Percentiles rank a stretch among this genome's conserved stretches.
phyloP scores from a whole-genome alignment of 2,797 vertebrate genomes.

The Etheostoma perlongum region DNA sequence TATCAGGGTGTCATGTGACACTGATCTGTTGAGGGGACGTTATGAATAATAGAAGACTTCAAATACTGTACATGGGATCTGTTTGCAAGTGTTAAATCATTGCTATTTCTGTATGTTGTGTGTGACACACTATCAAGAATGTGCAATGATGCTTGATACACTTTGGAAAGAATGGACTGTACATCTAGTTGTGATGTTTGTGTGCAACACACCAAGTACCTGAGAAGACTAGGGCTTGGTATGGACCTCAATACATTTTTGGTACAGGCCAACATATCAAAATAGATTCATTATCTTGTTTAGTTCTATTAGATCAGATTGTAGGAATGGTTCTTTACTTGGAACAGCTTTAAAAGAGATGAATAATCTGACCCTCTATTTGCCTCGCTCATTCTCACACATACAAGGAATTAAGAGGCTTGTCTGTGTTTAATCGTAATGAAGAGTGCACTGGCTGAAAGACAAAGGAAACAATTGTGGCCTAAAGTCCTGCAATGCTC shows the following conservation, averaged over 20 bases:
- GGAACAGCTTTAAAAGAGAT: slow-evolving; percentile 1
- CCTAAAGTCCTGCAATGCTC: slow-evolving; percentile 23
- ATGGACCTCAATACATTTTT: background rate
- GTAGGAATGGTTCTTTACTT: background rate
- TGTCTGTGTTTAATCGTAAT: slow-evolving; percentile 27
- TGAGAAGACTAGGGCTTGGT: background rate
- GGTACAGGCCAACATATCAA: background rate
- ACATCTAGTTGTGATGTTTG: background rate
- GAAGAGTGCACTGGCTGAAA: slow-evolving; percentile 39
- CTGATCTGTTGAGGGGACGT: slow-evolving; percentile 14
- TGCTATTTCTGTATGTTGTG: background rate
- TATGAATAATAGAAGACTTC: slow-evolving; percentile 18
- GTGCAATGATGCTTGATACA: background rate
- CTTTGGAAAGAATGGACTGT: background rate
- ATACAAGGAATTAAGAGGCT: slow-evolving; percentile 41
- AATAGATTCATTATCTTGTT: background rate
- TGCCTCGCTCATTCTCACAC: slow-evolving; percentile 29
- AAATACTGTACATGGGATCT: background rate
- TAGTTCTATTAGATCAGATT: background rate
- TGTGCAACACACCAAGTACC: background rate
- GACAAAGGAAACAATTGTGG: slow-evolving; percentile 55
- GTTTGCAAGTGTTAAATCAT: background rate
- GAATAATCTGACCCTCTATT: slow-evolving; percentile 29
- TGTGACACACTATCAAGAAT: background rate
- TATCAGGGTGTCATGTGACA: slow-evolving; percentile 53